These are phyloP conservation scores for Branchipolynoe longqiensis DNA, from an alignment of 2,888 invertebrate species.

Conservation along the genomic window DNA sequence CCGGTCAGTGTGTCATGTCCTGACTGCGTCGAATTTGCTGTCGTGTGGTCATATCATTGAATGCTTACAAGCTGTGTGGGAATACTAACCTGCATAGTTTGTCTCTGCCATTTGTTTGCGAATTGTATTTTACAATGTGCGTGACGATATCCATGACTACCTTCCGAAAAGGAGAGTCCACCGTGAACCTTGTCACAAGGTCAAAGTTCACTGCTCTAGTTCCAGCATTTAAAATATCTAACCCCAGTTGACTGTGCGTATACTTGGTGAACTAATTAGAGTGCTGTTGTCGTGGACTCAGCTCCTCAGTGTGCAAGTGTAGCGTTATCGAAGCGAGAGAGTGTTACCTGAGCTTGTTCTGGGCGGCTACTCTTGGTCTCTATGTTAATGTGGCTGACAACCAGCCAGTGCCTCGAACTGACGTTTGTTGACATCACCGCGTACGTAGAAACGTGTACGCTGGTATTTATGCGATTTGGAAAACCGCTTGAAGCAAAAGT, in stretches of 20 bases:
- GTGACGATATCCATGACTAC: constrained; percentile 69
- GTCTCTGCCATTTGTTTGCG: constrained; percentile 76
- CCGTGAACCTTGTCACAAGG: background rate
- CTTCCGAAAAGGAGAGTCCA: background rate
- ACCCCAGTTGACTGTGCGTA: background rate
- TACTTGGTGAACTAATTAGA: background rate
- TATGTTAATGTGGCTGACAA: too few species aligned
- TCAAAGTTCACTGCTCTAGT: constrained; percentile 11
- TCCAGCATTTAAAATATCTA: background rate
- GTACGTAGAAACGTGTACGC: constrained; percentile 66
- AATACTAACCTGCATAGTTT: constrained; percentile 66
- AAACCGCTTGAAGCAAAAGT: background rate
- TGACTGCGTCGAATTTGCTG: too few species aligned
- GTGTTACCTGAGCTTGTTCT: too few species aligned
- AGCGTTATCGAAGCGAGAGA: too few species aligned
- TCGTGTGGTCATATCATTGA: too few species aligned
- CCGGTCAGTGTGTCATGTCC: too few species aligned
- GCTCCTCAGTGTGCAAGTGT: too few species aligned
- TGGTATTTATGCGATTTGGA: background rate
- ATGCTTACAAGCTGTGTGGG: too few species aligned
- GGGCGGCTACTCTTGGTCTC: too few species aligned
- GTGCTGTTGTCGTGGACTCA: background rate
- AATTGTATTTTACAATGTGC: constrained; percentile 75
- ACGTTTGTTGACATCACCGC: constrained; percentile 68
- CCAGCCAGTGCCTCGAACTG: constrained; percentile 54